Base-by-base conservation (phyloP, 1,140 invertebrate genomes). In the Microplitis demolitor region DNA sequence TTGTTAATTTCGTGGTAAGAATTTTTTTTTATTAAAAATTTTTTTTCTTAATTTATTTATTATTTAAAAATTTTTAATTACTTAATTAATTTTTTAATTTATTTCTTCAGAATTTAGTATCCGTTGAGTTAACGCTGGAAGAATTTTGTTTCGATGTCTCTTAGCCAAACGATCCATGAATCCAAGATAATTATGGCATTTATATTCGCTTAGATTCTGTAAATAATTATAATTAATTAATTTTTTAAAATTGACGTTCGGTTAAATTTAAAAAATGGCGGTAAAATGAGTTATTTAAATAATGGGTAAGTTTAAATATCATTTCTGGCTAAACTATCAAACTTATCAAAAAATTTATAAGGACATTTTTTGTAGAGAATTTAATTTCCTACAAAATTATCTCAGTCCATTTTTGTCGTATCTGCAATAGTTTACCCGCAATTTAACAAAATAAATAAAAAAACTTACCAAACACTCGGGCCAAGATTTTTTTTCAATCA, bases 101-200 rank as follows among this genome's bases (percentile, higher is more conserved):
- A 14, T 13, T n/a, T 39, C 4, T 50, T 63, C 13, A 14, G 8
- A 45, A 4, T 76, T 78, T 9, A 82, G 60, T 77, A 82, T 82
- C 60, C 74, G 64, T 66, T 81, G 79, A 0, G 74, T 78, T 14
- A 87, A 56, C 45, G 80, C 75, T 50, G 85, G 80, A 72, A 87
- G 78, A 79, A 87, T 73, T 79, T 83, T 84, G 39, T 84, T 85
- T 72, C 80, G 78, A 60, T 87, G 82, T 66, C 82, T 78, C 76
- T 87, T 86, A 67, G 78, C 80, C 33, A 87, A 78, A 54, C 78
- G 81, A 69, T 87, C 84, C 83, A 87, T 88, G 66, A 83, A 86
- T 69, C 62, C 71, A 33, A 87, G 78, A 53, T 87, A 82, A 73
- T 72, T 79, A 61, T 85, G 80, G 69, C 79, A 85, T 13, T 74